phyloP scores from a whole-genome alignment of 2,797 vertebrate genomes.

The Ispidina picta region DNA sequence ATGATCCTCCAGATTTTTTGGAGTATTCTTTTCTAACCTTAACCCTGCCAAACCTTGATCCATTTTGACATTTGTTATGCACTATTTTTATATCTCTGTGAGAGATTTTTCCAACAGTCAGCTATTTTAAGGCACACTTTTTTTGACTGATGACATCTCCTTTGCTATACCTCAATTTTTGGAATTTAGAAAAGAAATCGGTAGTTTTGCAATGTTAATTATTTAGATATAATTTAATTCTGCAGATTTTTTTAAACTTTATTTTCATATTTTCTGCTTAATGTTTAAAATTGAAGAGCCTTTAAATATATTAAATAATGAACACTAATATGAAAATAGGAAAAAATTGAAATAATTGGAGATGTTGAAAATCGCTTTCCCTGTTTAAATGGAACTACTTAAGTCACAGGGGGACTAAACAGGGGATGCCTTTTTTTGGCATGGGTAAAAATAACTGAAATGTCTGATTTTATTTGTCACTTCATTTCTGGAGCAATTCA shows the following conservation, averaged over 20 bases:
- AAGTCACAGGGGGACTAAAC: conserved; percentile 64
- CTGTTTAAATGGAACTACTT: conserved; percentile 69
- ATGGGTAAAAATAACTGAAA: conserved; percentile 73
- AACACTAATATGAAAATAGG: conserved; percentile 76
- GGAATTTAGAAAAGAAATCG: conserved; percentile 84
- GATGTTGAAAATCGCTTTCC: conserved; percentile 75
- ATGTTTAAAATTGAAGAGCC: conserved; percentile 87
- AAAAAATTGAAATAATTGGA: conserved; percentile 78
- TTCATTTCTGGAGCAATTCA: conserved; percentile 77
- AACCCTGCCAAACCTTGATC: conserved; percentile 84
- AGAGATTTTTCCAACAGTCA: conserved; percentile 84
- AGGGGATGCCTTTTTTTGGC: conserved; percentile 65
- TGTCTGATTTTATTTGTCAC: conserved; percentile 64
- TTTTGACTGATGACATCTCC: conserved; percentile 86
- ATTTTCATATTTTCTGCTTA: conserved; percentile 89
- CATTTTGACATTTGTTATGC: conserved; percentile 93
- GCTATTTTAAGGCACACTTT: conserved; percentile 86
- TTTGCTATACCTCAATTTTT: conserved; percentile 90
- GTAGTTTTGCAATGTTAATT: conserved; percentile 86
- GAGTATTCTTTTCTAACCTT: conserved; percentile 85
- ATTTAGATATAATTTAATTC: conserved; percentile 89
- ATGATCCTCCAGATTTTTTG: conserved; percentile 85
- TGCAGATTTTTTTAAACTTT: conserved; percentile 91
- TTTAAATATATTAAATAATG: conserved; percentile 84
- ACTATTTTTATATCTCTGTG: conserved; percentile 92